phyloP scores from a whole-genome alignment of 2,797 vertebrate species.

The Strix occidentalis region DNA sequence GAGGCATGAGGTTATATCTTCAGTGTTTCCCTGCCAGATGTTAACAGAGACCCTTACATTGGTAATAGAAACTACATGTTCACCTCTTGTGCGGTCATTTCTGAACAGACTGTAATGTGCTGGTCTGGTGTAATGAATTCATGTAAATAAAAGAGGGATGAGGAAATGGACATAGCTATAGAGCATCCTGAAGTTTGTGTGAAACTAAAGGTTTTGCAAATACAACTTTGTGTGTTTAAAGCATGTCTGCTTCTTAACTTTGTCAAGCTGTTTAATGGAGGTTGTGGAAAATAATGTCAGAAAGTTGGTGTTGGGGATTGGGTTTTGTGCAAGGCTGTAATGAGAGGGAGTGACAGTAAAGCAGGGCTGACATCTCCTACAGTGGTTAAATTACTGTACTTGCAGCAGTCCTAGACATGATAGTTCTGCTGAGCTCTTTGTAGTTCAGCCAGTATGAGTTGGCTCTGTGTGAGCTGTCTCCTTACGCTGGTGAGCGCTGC shows the following conservation, averaged over 20 bases:
- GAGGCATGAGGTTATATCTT: background rate
- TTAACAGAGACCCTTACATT: background rate
- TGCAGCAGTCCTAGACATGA: rapidly evolving
- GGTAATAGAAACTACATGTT: background rate
- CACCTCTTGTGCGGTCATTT: background rate
- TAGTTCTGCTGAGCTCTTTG: background rate
- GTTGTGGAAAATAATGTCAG: background rate
- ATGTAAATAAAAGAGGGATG: background rate
- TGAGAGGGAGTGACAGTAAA: background rate
- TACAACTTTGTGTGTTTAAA: background rate
- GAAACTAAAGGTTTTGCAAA: background rate
- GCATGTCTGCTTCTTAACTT: background rate
- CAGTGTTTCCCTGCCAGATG: background rate
- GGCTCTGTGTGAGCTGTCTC: background rate
- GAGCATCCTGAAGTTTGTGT: background rate
- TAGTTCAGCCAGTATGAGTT: background rate
- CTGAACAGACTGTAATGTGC: background rate
- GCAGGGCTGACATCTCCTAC: background rate
- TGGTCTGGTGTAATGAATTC: background rate
- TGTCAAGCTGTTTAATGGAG: background rate
- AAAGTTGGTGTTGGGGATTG: background rate
- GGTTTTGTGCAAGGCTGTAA: background rate
- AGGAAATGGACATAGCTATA: background rate
- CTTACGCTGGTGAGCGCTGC: background rate
- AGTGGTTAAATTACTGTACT: background rate